phyloP scores from a whole-genome alignment of 2,888 invertebrate genomes.

The Tortricodes alternella region DNA sequence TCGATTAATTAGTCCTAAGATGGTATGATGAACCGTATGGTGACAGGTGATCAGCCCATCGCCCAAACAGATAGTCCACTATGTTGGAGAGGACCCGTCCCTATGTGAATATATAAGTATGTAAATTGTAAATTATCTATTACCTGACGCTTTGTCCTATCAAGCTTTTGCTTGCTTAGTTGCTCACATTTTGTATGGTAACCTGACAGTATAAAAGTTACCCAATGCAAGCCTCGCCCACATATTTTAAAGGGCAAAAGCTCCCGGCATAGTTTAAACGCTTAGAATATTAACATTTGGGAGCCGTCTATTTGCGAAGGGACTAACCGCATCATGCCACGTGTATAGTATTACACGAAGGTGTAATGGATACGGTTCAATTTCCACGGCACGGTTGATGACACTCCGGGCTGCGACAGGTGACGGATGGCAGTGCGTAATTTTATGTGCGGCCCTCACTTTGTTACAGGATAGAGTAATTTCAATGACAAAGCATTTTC shows the following conservation, averaged over 20 bases:
- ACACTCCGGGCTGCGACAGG: conserved; percentile 38
- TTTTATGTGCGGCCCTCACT: conserved; percentile 45
- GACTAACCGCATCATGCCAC: background rate
- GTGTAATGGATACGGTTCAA: conserved; percentile 33
- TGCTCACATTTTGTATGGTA: too few relatives aligned
- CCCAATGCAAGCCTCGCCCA: background rate
- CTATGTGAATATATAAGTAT: too few relatives aligned
- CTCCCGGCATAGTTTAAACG: background rate
- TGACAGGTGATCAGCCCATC: too few relatives aligned
- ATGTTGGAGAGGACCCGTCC: too few relatives aligned
- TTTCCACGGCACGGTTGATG: conserved; percentile 33
- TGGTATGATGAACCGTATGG: too few relatives aligned
- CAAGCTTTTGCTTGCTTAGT: too few relatives aligned
- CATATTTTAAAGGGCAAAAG: background rate
- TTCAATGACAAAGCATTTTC: conserved; percentile 44
- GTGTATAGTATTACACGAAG: background rate
- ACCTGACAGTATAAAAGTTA: too few relatives aligned
- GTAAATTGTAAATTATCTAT: too few relatives aligned
- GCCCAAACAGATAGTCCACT: too few relatives aligned
- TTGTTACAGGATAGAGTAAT: conserved; percentile 44
- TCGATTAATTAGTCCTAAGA: too few relatives aligned
- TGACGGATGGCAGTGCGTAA: conserved; percentile 44
- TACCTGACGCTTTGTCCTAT: too few relatives aligned
- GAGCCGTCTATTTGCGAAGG: conserved; percentile 10
- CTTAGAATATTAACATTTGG: background rate